A percentile compares a stretch with the other conserved stretches of the same genome.
Evolutionary conservation across 2,888 invertebrate species (phyloP).

Genomic region (Lithophane leautieri): DNA sequence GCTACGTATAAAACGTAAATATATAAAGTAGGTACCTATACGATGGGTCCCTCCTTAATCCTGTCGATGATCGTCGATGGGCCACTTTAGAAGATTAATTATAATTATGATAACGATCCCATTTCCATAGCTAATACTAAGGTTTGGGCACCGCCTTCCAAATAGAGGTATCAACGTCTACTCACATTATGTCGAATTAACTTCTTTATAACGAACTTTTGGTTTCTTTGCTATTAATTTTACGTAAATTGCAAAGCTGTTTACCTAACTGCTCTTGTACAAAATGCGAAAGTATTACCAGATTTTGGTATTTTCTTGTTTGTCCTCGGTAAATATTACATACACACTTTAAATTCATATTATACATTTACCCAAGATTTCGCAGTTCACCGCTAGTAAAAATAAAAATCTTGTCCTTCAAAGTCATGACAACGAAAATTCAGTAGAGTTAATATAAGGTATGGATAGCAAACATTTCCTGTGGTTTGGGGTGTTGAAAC

Average conservation of each 20-base stretch:
- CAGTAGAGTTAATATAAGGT: not conserved
- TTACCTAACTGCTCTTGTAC: not conserved
- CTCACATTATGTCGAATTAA: constrained; percentile 47
- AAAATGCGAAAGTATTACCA: not conserved
- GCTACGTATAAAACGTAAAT: constrained; percentile 26
- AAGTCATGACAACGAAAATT: not conserved
- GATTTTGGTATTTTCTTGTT: not conserved
- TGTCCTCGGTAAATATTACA: not conserved
- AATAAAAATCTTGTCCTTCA: not conserved
- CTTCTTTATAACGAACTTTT: constrained; percentile 28
- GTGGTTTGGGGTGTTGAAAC: constrained; percentile 20
- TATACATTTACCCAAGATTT: not conserved
- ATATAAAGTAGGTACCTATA: constrained; percentile 41
- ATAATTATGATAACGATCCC: constrained; percentile 80
- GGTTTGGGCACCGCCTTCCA: constrained; percentile 68
- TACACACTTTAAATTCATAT: not conserved
- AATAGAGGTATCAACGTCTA: constrained; percentile 65
- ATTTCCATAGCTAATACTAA: constrained; percentile 82
- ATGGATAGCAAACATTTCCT: constrained; percentile 12
- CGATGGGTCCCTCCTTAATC: constrained; percentile 64
- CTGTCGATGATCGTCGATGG: constrained; percentile 67
- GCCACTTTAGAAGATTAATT: constrained; percentile 78
- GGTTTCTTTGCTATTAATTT: constrained; percentile 29
- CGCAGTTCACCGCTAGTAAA: not conserved
- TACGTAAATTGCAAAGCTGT: constrained; percentile 9